Percentiles rank a stretch among this genome's conserved stretches.
These are phyloP conservation scores for Phymanthus crucifer DNA, from an alignment of 92 coral and sea anemone genomes.

Conservation along the genomic window DNA sequence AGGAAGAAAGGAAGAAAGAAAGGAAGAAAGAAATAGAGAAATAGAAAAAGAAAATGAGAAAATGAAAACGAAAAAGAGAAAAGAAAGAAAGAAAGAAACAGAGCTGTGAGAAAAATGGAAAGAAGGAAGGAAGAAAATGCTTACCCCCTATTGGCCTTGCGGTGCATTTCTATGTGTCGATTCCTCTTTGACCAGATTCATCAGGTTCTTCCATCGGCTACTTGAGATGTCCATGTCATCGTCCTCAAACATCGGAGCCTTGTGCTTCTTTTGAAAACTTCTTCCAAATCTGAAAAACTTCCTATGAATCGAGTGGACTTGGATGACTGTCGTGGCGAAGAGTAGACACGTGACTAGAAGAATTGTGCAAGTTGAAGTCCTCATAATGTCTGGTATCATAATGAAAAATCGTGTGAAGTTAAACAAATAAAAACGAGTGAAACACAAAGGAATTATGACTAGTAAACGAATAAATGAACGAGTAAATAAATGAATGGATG, in stretches of 20 bases:
- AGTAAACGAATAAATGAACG: too few species aligned
- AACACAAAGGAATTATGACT: too few species aligned
- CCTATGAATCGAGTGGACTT: conserved; percentile 37
- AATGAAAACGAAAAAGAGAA: background rate
- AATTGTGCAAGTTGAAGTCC: conserved; percentile 16
- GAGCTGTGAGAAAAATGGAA: background rate
- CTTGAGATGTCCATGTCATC: conserved; percentile 13
- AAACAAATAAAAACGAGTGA: too few species aligned
- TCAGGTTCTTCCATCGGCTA: conserved; percentile 35
- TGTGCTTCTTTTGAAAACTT: conserved; percentile 27
- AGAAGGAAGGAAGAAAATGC: background rate
- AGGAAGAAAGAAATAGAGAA: background rate
- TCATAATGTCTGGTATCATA: conserved; percentile 17
- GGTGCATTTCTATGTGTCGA: background rate
- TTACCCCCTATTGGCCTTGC: background rate
- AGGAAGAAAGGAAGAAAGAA: background rate
- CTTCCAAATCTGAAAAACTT: conserved; percentile 49
- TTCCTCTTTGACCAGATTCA: conserved; percentile 20
- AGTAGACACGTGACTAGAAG: conserved; percentile 38
- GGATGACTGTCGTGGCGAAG: conserved; percentile 20
- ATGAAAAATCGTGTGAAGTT: background rate
- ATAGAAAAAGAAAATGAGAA: background rate
- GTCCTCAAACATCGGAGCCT: conserved; percentile 16
- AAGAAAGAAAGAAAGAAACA: background rate
- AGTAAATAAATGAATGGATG: too few species aligned